phyloP scores from a whole-genome alignment of 2,888 invertebrate species.

The Eupithecia pulchellata region DNA sequence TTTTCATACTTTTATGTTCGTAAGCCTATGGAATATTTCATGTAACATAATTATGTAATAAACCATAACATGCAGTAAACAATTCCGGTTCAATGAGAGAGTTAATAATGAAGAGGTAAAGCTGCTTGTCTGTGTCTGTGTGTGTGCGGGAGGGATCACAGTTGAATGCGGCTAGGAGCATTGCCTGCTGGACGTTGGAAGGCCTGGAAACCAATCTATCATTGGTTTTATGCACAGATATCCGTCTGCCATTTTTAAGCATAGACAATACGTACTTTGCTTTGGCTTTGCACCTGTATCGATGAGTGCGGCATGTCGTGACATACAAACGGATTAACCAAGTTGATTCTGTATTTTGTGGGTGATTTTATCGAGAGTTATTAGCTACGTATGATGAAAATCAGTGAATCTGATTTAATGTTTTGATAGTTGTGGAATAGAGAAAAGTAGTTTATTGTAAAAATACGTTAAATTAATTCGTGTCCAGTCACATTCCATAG shows the following conservation, averaged over 20 bases:
- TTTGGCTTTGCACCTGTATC: no score
- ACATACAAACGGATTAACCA: background rate
- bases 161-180: background rate
- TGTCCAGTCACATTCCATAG: background rate
- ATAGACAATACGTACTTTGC: no score
- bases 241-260: background rate
- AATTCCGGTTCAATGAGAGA: background rate
- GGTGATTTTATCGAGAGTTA: background rate
- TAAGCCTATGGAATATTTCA: background rate
- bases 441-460: background rate
- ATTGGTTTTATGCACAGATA: background rate
- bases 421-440: background rate
- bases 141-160: background rate
- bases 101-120: background rate
- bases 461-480: background rate
- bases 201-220: background rate
- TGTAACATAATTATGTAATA: background rate
- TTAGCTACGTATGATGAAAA: background rate
- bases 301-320: no score
- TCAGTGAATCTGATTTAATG: background rate
- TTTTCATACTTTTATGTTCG: background rate
- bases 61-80: background rate
- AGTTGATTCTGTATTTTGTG: background rate
- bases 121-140: background rate
- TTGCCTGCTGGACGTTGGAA: background rate